Percentiles rank a stretch among this genome's conserved stretches.
phyloP scores from a whole-genome alignment of 2,888 invertebrate species.

The Drosophila recens region DNA sequence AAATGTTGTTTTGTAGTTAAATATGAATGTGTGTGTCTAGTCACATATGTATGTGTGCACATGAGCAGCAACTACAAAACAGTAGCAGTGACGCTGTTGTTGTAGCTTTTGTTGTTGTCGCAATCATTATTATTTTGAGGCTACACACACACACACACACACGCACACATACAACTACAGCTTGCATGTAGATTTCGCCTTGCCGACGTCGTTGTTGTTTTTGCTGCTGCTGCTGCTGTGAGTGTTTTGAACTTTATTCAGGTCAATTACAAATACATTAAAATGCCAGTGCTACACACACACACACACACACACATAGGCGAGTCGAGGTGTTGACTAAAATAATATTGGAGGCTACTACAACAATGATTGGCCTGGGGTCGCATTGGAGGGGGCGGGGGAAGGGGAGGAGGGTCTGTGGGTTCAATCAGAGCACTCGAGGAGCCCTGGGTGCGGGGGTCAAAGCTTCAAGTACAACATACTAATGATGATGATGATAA shows the following conservation, averaged over 20 bases:
- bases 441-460: constrained; percentile 24
- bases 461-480: constrained; percentile 71
- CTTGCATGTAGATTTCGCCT: constrained; percentile 80
- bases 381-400: constrained; percentile 16
- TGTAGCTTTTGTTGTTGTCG: constrained; percentile 68
- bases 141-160: constrained; percentile 62
- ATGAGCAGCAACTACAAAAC: constrained; percentile 37
- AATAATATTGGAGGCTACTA: constrained; percentile 81
- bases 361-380: constrained; percentile 32
- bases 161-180: constrained; percentile 27
- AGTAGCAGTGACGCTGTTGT: constrained; percentile 45
- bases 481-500: constrained; percentile 46
- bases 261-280: constrained; percentile 85
- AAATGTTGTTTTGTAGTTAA: constrained; percentile 32
- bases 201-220: constrained; percentile 53
- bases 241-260: constrained; percentile 85
- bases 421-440: constrained; percentile 3
- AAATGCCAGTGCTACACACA: constrained; percentile 72
- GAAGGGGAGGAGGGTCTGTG: constrained; percentile 7
- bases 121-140: constrained; percentile 81
- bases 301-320: constrained; percentile 25
- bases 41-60: constrained; percentile 6
- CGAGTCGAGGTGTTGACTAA: constrained; percentile 74
- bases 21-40: constrained; percentile 17
- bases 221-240: constrained; percentile 55